A percentile compares a stretch with the other conserved stretches of the same genome.
phyloP scores from a whole-genome alignment of 2,113 vertebrate species.

The Esox niger region DNA sequence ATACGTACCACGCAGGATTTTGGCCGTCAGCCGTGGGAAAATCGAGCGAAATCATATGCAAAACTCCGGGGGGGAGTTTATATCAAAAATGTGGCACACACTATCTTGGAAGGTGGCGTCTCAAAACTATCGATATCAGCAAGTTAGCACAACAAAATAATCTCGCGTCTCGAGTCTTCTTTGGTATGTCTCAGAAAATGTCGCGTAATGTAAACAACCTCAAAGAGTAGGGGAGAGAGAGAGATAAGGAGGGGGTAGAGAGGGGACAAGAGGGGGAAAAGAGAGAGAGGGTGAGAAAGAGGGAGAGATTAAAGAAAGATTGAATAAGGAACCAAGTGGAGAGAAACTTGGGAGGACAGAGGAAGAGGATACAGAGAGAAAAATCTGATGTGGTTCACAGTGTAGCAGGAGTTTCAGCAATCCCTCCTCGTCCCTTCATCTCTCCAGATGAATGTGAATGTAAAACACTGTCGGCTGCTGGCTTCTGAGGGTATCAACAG shows the following conservation, averaged over 20 bases:
- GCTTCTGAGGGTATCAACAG: constrained; percentile 73
- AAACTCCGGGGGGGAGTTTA: too few relatives aligned
- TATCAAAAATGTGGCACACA: too few relatives aligned
- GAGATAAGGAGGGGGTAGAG: not conserved
- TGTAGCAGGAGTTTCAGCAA: constrained; percentile 28
- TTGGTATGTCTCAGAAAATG: too few relatives aligned
- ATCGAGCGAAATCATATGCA: too few relatives aligned
- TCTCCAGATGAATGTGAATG: constrained; percentile 76
- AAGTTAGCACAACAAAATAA: too few relatives aligned
- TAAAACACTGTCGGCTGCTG: constrained; percentile 71
- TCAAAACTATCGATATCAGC: too few relatives aligned
- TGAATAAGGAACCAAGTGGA: too few relatives aligned
- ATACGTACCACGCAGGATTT: too few relatives aligned
- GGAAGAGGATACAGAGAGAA: constrained; percentile 48
- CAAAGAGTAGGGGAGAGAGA: not conserved
- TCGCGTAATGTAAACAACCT: too few relatives aligned
- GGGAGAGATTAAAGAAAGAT: not conserved
- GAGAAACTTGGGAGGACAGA: constrained; percentile 15
- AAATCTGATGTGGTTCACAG: constrained; percentile 73
- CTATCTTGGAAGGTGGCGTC: too few relatives aligned
- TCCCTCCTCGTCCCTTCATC: constrained; percentile 36
- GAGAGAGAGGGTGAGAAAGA: not conserved
- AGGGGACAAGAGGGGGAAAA: not conserved
- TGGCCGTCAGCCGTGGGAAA: too few relatives aligned
- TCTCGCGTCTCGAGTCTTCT: too few relatives aligned